Percentiles rank a stretch among this genome's conserved stretches.
phyloP scores from a whole-genome alignment of 2,113 vertebrate genomes.

The Entelurus aequoreus region DNA sequence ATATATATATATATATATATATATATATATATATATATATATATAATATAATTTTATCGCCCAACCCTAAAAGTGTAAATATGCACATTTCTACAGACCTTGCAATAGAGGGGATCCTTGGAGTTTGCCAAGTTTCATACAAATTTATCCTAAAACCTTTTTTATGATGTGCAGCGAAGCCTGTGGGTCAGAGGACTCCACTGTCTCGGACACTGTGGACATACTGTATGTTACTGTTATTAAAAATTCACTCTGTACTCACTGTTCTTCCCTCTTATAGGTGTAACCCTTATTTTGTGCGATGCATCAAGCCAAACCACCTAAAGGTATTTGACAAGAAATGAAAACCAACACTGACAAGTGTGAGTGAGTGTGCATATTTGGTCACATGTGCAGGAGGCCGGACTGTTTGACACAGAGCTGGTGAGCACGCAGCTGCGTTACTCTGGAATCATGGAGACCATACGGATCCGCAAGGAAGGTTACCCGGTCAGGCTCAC shows the following conservation, averaged over 20 bases:
- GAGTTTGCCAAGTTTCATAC: no score
- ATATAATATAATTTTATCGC: no score
- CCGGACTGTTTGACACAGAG: conserved; percentile 82
- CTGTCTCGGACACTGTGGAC: no score
- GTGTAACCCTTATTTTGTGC: conserved; percentile 92
- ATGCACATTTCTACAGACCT: no score
- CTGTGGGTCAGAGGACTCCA: no score
- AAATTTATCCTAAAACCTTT: no score
- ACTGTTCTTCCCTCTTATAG: conserved; percentile 64
- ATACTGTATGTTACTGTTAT: no score
- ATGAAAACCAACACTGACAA: neutral
- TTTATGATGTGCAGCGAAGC: no score
- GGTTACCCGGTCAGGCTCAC: conserved; percentile 88
- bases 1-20: no score
- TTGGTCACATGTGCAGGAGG: conserved; percentile 71
- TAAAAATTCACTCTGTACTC: neutral
- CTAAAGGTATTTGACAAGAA: conserved; percentile 78
- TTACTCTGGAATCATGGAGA: conserved; percentile 92
- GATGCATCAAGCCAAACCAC: conserved; percentile 96
- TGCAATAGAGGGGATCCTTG: no score
- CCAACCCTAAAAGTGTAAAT: no score
- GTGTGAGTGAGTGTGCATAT: conserved; percentile 10
- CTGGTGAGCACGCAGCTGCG: conserved; percentile 84
- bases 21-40: no score
- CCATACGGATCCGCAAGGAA: conserved; percentile 89